A percentile compares a stretch with the other conserved stretches of the same genome.
Conservation (phyloP, 2,888 invertebrate genomes). For the Cepaea hortensis region DNA sequence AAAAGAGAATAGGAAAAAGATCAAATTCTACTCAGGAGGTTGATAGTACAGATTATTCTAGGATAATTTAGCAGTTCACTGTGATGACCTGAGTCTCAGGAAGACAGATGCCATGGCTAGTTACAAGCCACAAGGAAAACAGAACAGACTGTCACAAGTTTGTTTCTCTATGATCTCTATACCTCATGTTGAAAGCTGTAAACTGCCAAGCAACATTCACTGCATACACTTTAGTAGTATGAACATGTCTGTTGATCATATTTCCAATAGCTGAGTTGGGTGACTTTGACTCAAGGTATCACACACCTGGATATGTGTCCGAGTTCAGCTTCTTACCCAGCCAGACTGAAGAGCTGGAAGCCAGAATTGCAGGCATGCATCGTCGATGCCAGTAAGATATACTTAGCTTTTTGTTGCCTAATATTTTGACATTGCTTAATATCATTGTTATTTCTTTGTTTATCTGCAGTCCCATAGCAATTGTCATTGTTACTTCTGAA, state of each 20-base stretch:
- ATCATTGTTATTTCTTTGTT: neutral
- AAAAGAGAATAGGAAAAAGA: too few species aligned
- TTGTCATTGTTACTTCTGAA: too few species aligned
- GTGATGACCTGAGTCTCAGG: too few species aligned
- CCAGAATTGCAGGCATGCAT: constrained; percentile 90
- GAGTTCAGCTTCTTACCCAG: constrained; percentile 95
- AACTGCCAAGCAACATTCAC: neutral
- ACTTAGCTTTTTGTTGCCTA: neutral
- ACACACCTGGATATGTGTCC: constrained; percentile 92
- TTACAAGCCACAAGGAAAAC: too few species aligned
- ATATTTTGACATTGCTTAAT: neutral
- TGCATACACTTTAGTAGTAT: neutral
- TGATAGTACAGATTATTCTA: too few species aligned
- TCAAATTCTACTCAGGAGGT: too few species aligned
- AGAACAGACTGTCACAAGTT: too few species aligned
- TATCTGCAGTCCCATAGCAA: too few species aligned
- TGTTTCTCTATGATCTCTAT: neutral
- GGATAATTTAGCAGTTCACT: too few species aligned
- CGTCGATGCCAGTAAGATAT: constrained; percentile 86
- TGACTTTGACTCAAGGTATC: constrained; percentile 92
- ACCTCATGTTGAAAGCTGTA: neutral
- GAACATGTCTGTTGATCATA: neutral
- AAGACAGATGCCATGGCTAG: too few species aligned
- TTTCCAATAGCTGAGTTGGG: constrained; percentile 89
- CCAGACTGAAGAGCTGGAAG: constrained; percentile 93